phyloP scores from a whole-genome alignment of 2,888 invertebrate genomes.

The Acleris emargana region DNA sequence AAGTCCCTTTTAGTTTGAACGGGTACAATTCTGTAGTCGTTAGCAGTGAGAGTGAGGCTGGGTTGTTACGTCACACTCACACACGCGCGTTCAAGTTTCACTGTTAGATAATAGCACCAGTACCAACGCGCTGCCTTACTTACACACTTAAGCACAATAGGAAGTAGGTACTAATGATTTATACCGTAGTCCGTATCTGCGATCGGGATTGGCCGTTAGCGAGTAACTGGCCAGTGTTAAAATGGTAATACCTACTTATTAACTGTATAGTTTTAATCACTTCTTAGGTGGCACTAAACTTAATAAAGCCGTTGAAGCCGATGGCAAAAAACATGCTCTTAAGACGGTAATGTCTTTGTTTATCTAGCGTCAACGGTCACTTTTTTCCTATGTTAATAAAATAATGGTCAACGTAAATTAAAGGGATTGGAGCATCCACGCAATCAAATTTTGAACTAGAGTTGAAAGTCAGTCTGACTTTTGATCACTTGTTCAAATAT shows the following conservation, averaged over 20 bases:
- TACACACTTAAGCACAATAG: conserved; percentile 78
- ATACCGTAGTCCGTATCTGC: conserved; percentile 36
- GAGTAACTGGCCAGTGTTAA: conserved; percentile 8
- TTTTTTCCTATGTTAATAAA: too few relatives aligned
- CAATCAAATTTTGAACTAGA: too few relatives aligned
- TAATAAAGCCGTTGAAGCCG: too few relatives aligned
- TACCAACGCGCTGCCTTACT: conserved; percentile 76
- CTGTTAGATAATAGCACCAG: conserved; percentile 78
- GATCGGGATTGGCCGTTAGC: conserved; percentile 38
- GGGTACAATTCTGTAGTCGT: conserved; percentile 47
- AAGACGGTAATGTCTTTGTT: too few relatives aligned
- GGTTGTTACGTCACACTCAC: conserved; percentile 77
- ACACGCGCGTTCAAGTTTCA: conserved; percentile 74
- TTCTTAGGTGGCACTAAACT: not conserved
- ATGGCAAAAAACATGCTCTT: too few relatives aligned
- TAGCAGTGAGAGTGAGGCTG: conserved; percentile 71
- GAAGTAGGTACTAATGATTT: conserved; percentile 64
- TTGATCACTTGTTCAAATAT: too few relatives aligned
- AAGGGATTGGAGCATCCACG: too few relatives aligned
- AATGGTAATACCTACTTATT: not conserved
- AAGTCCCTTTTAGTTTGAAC: too few relatives aligned
- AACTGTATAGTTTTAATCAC: not conserved
- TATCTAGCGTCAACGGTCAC: too few relatives aligned
- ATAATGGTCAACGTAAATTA: too few relatives aligned
- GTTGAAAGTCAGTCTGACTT: too few relatives aligned